Conservation (phyloP, 2,797 vertebrate species). For the Hapalemur alaotrensis region DNA sequence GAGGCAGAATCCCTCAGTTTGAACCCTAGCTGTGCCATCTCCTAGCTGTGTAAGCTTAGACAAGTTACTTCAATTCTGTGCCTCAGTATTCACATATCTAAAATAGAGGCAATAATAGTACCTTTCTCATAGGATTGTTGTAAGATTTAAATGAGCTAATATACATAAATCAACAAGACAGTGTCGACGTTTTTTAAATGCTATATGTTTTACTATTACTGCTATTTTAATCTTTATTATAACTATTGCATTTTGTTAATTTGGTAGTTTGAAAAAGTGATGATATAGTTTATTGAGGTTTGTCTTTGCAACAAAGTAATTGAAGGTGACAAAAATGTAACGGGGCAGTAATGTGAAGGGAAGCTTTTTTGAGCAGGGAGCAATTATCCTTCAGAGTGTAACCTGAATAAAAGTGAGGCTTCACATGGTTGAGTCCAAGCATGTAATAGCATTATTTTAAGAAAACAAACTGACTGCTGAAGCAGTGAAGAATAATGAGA, state of each 20-base stretch:
- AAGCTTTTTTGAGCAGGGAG: not conserved
- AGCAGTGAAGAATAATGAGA: not conserved
- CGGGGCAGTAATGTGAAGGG: not conserved
- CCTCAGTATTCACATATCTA: not conserved
- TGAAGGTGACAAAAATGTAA: not conserved
- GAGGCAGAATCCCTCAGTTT: not conserved
- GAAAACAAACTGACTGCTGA: not conserved
- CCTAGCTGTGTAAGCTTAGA: not conserved
- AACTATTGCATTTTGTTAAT: conserved; percentile 18
- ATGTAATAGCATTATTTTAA: not conserved
- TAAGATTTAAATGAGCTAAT: not conserved
- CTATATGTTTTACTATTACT: not conserved
- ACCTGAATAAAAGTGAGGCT: conserved; percentile 28
- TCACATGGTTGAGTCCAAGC: conserved; percentile 41
- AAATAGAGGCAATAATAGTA: not conserved
- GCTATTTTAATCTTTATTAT: not conserved
- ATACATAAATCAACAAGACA: not conserved
- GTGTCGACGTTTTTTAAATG: not conserved
- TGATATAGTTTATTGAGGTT: not conserved
- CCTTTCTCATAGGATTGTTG: not conserved
- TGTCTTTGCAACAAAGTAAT: conserved; percentile 2
- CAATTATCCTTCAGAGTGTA: not conserved
- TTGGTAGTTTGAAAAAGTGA: not conserved
- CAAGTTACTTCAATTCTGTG: not conserved
- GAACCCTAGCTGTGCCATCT: not conserved